Conservation (phyloP, 2,888 invertebrate genomes). For the Chorisops tibialis region DNA sequence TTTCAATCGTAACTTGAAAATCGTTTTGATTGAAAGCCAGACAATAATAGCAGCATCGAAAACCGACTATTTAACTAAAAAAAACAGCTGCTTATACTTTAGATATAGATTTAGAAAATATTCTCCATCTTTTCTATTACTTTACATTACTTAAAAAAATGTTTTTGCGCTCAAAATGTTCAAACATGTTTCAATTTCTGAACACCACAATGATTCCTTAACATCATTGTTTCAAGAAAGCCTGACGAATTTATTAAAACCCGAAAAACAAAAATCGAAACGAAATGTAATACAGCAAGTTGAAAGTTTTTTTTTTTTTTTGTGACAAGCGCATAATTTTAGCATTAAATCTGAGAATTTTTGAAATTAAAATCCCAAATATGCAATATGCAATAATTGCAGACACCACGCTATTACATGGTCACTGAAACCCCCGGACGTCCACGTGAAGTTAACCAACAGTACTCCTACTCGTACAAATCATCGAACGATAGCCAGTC, state of each 20-base stretch:
- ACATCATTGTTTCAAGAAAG: constrained; percentile 1
- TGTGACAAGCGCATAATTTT: not conserved
- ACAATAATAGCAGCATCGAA: too few species aligned
- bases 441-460: constrained; percentile 70
- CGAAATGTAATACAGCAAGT: constrained; percentile 31
- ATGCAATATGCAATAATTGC: constrained; percentile 53
- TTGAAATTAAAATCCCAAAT: constrained; percentile 1
- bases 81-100: too few species aligned
- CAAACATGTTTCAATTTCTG: constrained; percentile 53
- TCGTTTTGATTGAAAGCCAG: too few species aligned
- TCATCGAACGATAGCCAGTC: constrained; percentile 56
- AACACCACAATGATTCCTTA: constrained; percentile 24
- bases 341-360: not conserved
- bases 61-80: too few species aligned
- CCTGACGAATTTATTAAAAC: not conserved
- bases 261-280: not conserved
- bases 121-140: too few species aligned
- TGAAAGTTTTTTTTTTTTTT: constrained; percentile 7
- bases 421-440: constrained; percentile 70
- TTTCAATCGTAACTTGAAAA: too few species aligned
- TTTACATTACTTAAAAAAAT: not conserved
- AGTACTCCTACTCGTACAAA: constrained; percentile 71
- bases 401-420: constrained; percentile 87
- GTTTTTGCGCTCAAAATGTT: constrained; percentile 16
- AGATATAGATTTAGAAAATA: too few species aligned